Percentiles rank a stretch among this genome's conserved stretches.
These are phyloP conservation scores for Blera fallax DNA, from an alignment of 2,888 invertebrate species.

Conservation along the genomic window DNA sequence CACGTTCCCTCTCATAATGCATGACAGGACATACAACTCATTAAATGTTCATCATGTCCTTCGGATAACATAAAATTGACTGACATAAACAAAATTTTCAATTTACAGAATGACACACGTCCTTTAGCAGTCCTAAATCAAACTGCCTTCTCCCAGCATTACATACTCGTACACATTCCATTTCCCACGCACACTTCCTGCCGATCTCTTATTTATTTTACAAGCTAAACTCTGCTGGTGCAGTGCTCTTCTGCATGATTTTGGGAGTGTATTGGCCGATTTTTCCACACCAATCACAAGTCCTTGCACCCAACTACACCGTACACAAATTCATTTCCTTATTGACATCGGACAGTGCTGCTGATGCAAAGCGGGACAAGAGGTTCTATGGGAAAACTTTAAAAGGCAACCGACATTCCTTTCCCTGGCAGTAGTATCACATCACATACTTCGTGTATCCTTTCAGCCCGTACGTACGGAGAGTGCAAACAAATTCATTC, in stretches of 20 bases:
- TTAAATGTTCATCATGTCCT: slow-evolving; percentile 63
- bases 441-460: slow-evolving; percentile 33
- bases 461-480: neutral
- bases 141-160: neutral
- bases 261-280: slow-evolving; percentile 18
- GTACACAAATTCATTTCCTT: slow-evolving; percentile 57
- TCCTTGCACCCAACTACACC: slow-evolving; percentile 4
- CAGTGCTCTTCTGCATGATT: neutral
- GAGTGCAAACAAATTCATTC: slow-evolving; percentile 65
- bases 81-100: slow-evolving; percentile 55
- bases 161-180: neutral
- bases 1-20: slow-evolving; percentile 11
- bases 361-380: neutral
- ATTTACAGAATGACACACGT: slow-evolving; percentile 42
- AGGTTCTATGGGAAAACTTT: neutral
- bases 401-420: slow-evolving; percentile 12
- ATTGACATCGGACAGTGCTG: slow-evolving; percentile 40
- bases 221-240: neutral
- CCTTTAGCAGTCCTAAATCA: slow-evolving; percentile 1
- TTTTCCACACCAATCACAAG: slow-evolving; percentile 31
- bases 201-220: neutral
- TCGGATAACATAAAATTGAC: slow-evolving; percentile 43
- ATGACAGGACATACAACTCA: slow-evolving; percentile 49
- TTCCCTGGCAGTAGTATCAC: slow-evolving; percentile 16
- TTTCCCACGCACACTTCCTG: neutral